Evolutionary conservation across 2,888 invertebrate species (phyloP).

Genomic region (Morpho achilles): DNA sequence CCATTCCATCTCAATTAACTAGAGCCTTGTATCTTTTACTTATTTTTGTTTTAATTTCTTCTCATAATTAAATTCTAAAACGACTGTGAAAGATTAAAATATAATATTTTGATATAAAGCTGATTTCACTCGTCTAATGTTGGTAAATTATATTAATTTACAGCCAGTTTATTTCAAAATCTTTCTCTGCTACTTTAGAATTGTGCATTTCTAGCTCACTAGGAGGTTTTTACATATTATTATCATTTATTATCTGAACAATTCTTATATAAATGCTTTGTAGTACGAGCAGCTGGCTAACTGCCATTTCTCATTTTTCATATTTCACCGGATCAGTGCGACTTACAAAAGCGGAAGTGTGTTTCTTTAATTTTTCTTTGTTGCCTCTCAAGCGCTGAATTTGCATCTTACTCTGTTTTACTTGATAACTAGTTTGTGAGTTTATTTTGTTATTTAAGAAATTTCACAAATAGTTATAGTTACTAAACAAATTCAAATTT

Average conservation of each 20-base stretch:
- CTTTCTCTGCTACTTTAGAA: constrained; percentile 1
- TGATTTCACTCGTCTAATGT: too few relatives aligned
- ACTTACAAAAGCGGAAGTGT: constrained; percentile 54
- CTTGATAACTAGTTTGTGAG: neutral
- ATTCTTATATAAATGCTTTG: constrained; percentile 70
- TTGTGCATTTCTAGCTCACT: neutral
- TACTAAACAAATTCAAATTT: too few relatives aligned
- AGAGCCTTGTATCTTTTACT: too few relatives aligned
- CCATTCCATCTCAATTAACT: too few relatives aligned
- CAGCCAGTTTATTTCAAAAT: neutral
- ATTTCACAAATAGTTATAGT: too few relatives aligned
- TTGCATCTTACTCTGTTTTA: constrained; percentile 2
- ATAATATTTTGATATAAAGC: too few relatives aligned
- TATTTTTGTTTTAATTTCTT: too few relatives aligned
- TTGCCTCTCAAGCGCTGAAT: constrained; percentile 3
- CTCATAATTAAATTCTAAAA: too few relatives aligned
- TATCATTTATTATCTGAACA: constrained; percentile 31
- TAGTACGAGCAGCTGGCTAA: constrained; percentile 66
- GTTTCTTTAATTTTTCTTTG: constrained; percentile 34
- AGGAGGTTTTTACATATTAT: constrained; percentile 15
- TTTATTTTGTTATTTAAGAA: too few relatives aligned
- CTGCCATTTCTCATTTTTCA: constrained; percentile 67
- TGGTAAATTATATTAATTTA: too few relatives aligned
- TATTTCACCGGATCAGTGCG: constrained; percentile 69
- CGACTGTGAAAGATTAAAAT: too few relatives aligned